Evolutionary conservation across 2,113 vertebrate genomes (phyloP).

Genomic region (Camelus dromedarius): DNA sequence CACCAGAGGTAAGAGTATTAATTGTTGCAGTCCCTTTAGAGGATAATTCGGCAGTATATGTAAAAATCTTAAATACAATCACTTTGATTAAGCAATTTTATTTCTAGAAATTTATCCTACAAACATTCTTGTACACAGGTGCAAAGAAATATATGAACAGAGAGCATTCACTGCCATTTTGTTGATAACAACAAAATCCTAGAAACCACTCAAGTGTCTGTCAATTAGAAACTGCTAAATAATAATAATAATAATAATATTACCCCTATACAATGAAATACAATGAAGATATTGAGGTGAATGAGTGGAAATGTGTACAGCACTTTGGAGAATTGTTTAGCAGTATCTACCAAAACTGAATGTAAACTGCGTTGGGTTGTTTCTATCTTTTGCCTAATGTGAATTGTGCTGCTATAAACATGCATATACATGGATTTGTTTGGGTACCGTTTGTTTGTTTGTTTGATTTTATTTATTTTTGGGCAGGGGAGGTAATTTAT

Average conservation of each 20-base stretch:
- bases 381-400: neutral
- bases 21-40: slow-evolving; percentile 12
- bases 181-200: slow-evolving; percentile 15
- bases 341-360: neutral
- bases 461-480: no score
- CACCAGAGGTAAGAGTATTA: neutral
- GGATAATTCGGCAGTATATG: neutral
- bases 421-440: neutral
- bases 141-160: neutral
- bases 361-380: neutral
- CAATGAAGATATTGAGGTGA: neutral
- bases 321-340: neutral
- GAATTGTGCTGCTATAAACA: neutral
- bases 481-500: no score
- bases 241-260: neutral
- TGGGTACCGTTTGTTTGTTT: neutral
- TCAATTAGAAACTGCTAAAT: neutral
- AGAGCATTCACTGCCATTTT: slow-evolving; percentile 1
- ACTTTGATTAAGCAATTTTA: neutral
- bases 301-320: neutral
- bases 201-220: neutral
- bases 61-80: neutral
- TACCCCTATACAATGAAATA: neutral
- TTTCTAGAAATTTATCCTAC: slow-evolving; percentile 33
- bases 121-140: neutral